Base-by-base conservation (phyloP, 2,797 vertebrate genomes). In the Crocodylus rhombifer region DNA sequence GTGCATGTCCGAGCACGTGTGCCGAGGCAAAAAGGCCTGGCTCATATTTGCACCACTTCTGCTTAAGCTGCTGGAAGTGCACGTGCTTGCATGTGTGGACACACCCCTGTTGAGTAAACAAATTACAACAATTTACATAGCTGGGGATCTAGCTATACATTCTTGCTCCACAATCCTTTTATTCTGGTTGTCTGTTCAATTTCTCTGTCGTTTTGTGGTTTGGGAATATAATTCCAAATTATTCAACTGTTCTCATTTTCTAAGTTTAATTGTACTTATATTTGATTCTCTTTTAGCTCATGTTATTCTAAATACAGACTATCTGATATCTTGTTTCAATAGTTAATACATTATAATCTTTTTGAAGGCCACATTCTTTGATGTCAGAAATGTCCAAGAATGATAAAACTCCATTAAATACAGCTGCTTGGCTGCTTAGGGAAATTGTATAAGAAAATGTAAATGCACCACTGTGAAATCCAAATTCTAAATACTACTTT, bases 331-430 rank as follows among this genome's bases (percentile, higher is more conserved):
- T 4, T 71, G 67, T 71, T 18, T 71, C 67, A 71, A 42, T 42
- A 36, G 33, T 71, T 71, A 42, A n/a, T 16, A 56, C 4, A 55
- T 60, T 69, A 23, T 60, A n/a, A 81, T 91, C 5, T 94, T 78
- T 88, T 88, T 28, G 63, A 21, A 12, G 77, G 65, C 80, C 17
- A 62, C 56, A 17, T 79, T 26, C 65, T 94, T 88, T 87, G 60
- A 83, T 79, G 7, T 85, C 51, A 76, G 5, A 91, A 93, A 79
- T 75, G 77, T 51, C 42, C n/a, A 90, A 90, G 56, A 65, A 82
- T 75, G 87, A 78, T 60, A 84, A 81, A 91, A 88, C 88, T 82
- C 14, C 23, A 88, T 57, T 23, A 67, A 91, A 88, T 14, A 79
- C 14, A 81, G 82, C 77, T 71, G 82, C 4, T 63, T 88, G 77